Percentiles rank a stretch among this genome's conserved stretches.
Conservation (phyloP, 1,140 invertebrate species). For the Drosophila tani region DNA sequence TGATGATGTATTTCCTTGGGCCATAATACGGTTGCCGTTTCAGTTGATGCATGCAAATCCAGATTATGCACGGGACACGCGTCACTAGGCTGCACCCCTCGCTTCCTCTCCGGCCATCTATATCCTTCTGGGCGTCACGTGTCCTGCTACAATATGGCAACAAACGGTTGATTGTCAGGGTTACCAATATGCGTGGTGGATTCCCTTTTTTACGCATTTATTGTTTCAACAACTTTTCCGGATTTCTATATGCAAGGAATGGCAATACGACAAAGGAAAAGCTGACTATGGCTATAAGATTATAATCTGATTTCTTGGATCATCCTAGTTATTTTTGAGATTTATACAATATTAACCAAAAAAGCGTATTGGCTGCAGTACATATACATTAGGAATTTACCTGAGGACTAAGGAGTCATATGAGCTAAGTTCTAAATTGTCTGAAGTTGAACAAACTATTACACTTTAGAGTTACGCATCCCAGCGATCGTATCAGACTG, state of each 20-base stretch:
- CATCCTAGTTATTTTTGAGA: neutral
- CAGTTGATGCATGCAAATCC: constrained; percentile 79
- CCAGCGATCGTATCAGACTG: neutral
- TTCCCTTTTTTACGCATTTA: constrained; percentile 32
- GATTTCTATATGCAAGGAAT: constrained; percentile 17
- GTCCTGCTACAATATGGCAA: constrained; percentile 71
- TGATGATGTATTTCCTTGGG: constrained; percentile 66
- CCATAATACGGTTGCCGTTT: constrained; percentile 55
- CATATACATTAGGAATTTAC: too few species aligned
- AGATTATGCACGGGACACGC: constrained; percentile 74
- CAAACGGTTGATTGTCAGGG: constrained; percentile 65
- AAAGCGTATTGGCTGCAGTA: neutral
- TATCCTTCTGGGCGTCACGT: constrained; percentile 57
- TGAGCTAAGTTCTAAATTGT: too few species aligned
- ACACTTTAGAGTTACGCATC: too few species aligned
- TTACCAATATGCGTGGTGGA: constrained; percentile 48
- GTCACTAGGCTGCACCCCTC: constrained; percentile 50
- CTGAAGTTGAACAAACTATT: too few species aligned
- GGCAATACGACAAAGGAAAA: neutral
- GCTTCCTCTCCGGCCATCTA: neutral
- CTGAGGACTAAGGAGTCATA: too few species aligned
- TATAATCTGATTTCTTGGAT: constrained; percentile 1
- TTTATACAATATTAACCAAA: neutral
- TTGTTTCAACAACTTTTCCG: constrained; percentile 10
- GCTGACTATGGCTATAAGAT: constrained; percentile 3